Base-by-base conservation (phyloP, 2,797 vertebrate species). In the Argyrosomus regius region DNA sequence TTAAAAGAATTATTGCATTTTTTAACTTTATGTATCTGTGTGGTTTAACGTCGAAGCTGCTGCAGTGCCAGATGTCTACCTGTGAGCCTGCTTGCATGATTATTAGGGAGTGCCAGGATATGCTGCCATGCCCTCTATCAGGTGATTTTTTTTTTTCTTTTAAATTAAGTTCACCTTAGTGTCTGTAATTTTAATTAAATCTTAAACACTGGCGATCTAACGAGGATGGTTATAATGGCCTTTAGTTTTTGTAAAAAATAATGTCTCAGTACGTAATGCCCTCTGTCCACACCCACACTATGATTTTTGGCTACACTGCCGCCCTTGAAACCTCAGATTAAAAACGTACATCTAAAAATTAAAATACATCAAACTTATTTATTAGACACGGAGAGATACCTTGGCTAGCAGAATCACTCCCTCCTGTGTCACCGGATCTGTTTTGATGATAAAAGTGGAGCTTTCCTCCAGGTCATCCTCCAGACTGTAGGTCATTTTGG, bases 401-500 rank as follows among this genome's bases (percentile, higher is more conserved):
- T 96, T 96, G 87, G 93, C 96, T 41, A 99, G 90, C 81, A 96
- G 74, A 57, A 99, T 74, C 63, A 98, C 94, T 50, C 98, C 98
- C 92, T 98, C 98, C 86, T 99, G 97, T 3, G 97, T 99, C 24
- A 91, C 85, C 1, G 94, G 89, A 79, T 99, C 92, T 18, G 96
- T 98, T 74, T 93, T 76, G 79, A 99, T 94, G 61, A 83, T 93
- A 86, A 99, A 98, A 52, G 93, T 93, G 69, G 94, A 77, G 31
- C 93, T 96, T 70, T 93, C 93, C 65, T 92, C 95, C 20, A 96
- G 94, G 85, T 94, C 96, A 77, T 97, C 96, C 83, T 97, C 95
- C 83, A 99, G 90, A 60, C 84, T 95, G 87, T 98, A 99, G 41
- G 93, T 95, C 96, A 99, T 97, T 84, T 89, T 96, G 88, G 98